A percentile compares a stretch with the other conserved stretches of the same genome.
Evolutionary conservation across 2,888 invertebrate genomes (phyloP).

Genomic region (Drosophila merina): DNA sequence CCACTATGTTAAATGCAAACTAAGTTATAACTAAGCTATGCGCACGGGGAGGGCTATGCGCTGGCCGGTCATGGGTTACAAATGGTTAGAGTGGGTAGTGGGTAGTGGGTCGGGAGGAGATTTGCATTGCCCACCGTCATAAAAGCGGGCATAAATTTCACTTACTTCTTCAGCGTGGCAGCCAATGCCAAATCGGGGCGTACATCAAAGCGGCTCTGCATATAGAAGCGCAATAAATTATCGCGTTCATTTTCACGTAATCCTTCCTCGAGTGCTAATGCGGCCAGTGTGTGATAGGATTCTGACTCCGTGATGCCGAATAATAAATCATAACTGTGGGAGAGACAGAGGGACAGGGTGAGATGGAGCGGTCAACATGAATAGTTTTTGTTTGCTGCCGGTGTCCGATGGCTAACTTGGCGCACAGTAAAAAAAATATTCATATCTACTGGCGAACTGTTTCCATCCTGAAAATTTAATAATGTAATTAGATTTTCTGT

Average conservation of each 20-base stretch:
- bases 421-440: constrained; percentile 37
- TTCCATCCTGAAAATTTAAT: background rate
- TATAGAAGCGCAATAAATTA: constrained; percentile 90
- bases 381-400: constrained; percentile 44
- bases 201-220: constrained; percentile 90
- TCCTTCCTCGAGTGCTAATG: constrained; percentile 88
- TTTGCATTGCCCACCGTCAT: constrained; percentile 51
- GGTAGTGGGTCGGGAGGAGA: constrained; percentile 7
- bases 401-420: constrained; percentile 27
- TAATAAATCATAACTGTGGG: constrained; percentile 91
- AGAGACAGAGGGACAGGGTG: constrained; percentile 13
- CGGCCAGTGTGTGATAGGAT: constrained; percentile 90
- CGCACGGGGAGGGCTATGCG: background rate
- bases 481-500: background rate
- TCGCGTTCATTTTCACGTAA: constrained; percentile 90
- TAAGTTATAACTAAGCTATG: constrained; percentile 48
- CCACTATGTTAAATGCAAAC: constrained; percentile 61
- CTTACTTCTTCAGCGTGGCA: constrained; percentile 87
- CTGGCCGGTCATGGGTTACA: background rate
- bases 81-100: background rate
- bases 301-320: constrained; percentile 94
- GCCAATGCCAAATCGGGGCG: constrained; percentile 88
- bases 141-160: constrained; percentile 77
- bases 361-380: constrained; percentile 24
- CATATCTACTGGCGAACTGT: no score